These are phyloP conservation scores for Drosophila cognata DNA, from an alignment of 2,888 invertebrate species.

Conservation along the genomic window DNA sequence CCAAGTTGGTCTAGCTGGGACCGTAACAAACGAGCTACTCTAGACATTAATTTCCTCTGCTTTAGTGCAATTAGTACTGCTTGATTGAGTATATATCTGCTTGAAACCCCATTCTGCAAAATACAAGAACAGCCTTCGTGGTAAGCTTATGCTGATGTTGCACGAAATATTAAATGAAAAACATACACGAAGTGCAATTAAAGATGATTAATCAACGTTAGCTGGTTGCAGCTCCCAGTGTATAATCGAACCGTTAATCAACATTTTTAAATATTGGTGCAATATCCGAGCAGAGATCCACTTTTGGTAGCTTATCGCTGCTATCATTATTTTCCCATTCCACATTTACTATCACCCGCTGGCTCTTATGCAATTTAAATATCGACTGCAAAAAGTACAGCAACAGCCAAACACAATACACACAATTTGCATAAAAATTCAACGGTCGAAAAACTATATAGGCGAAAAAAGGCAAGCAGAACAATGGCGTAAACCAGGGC, in stretches of 20 bases:
- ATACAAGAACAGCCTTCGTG: background rate
- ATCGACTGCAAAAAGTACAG: conserved; percentile 54
- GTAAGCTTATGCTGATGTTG: background rate
- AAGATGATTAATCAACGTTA: conserved; percentile 9
- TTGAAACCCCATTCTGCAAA: background rate
- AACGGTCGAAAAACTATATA: conserved; percentile 37
- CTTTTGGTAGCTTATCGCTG: conserved; percentile 86
- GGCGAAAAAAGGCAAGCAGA: conserved; percentile 10
- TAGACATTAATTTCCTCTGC: background rate
- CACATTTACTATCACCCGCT: conserved; percentile 54
- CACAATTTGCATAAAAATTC: conserved; percentile 71
- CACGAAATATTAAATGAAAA: background rate
- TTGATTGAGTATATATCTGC: background rate
- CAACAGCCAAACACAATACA: conserved; percentile 49
- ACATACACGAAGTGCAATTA: background rate
- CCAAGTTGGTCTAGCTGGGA: background rate
- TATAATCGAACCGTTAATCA: conserved; percentile 17
- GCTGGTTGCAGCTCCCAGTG: background rate
- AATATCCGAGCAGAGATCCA: conserved; percentile 86
- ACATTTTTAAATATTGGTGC: conserved; percentile 83
- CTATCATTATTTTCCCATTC: conserved; percentile 56
- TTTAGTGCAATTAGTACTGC: background rate
- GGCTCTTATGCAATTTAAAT: conserved; percentile 62
- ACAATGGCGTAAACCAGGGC: conserved; percentile 12
- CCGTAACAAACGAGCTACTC: background rate